Base-by-base conservation (phyloP, 2,888 invertebrate species). In the Xanthorhoe designata region DNA sequence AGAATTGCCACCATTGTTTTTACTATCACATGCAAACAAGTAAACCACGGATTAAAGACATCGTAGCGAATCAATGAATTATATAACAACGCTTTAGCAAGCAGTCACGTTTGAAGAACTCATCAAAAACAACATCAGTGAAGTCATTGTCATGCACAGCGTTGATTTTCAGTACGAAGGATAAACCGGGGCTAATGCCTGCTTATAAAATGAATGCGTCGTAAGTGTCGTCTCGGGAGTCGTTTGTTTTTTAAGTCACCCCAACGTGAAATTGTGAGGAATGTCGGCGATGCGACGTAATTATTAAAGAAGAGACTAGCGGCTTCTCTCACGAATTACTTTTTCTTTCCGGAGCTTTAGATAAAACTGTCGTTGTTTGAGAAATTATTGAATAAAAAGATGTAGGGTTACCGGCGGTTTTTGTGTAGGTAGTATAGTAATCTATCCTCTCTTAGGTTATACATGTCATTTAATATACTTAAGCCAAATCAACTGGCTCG, bases 231-330 rank as follows among this genome's bases (percentile, higher is more conserved):
- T 54, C 78, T 66, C 50, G 85, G 79, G 77, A 68, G 64, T 68
- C 66, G 67, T 83, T 83, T 73, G 66, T 75, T 81, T 83, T 80
- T 80, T 78, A 78, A 78, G 72, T 75, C 74, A 72, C 80, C 76
- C 75, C 69, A 66, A 73, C 75, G 80, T 75, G 72, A 78, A 78
- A 82, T 83, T 75, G 75, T 61, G 69, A 66, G 73, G 70, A 70
- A 75, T 70, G 73, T 73, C 68, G 72, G 59, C 70, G 76, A 71
- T 67, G 65, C 69, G 68, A 75, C 69, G 73, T 78, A 81, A 81
- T 81, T 81, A 81, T 64, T 64, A 49, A 53, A 61, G 55, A 58
- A 58, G 49, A 10, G 45, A 52, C 53, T 53, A 32, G 55, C 45
- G 54, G 62, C 51, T 55, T 53, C 35, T 50, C 42, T 10, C 24